phyloP scores from a whole-genome alignment of 1,140 invertebrate genomes.

The Drosophila nigromelanica region DNA sequence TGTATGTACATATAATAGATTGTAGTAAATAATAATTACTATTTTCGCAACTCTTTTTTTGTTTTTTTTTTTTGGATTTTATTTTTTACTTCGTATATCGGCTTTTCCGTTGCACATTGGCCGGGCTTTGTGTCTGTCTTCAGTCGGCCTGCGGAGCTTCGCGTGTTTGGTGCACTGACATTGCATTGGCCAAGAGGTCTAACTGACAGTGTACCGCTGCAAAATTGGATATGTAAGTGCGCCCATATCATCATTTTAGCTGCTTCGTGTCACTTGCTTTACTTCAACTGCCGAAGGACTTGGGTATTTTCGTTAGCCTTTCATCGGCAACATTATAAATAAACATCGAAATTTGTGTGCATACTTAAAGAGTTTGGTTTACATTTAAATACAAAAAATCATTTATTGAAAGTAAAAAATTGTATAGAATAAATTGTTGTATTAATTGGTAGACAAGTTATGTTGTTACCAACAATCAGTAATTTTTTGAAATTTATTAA shows the following conservation, averaged over 20 bases:
- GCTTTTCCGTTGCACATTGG: slow-evolving; percentile 36
- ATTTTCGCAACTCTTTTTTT: slow-evolving; percentile 44
- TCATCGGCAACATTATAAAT: slow-evolving; percentile 13
- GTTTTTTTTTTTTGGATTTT: background rate
- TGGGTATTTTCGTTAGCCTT: slow-evolving; percentile 3
- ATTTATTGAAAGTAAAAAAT: too few relatives aligned
- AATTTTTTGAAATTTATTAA: too few relatives aligned
- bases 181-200: slow-evolving; percentile 46
- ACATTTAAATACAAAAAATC: too few relatives aligned
- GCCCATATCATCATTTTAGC: slow-evolving; percentile 33
- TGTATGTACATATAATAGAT: slow-evolving; percentile 41
- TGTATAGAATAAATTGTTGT: too few relatives aligned
- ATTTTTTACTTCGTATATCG: slow-evolving; percentile 20
- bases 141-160: slow-evolving; percentile 39
- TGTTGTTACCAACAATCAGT: too few relatives aligned
- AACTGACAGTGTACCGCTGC: slow-evolving; percentile 35
- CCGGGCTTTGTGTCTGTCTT: slow-evolving; percentile 29
- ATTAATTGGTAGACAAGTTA: too few relatives aligned
- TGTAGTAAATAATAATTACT: slow-evolving; percentile 69
- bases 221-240: slow-evolving; percentile 32
- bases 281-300: slow-evolving; percentile 4
- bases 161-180: slow-evolving; percentile 56
- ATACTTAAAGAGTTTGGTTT: background rate
- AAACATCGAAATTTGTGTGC: background rate
- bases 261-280: slow-evolving; percentile 42